Base-by-base conservation (phyloP, 2,888 invertebrate genomes). In the Mesorhabditis sp. region DNA sequence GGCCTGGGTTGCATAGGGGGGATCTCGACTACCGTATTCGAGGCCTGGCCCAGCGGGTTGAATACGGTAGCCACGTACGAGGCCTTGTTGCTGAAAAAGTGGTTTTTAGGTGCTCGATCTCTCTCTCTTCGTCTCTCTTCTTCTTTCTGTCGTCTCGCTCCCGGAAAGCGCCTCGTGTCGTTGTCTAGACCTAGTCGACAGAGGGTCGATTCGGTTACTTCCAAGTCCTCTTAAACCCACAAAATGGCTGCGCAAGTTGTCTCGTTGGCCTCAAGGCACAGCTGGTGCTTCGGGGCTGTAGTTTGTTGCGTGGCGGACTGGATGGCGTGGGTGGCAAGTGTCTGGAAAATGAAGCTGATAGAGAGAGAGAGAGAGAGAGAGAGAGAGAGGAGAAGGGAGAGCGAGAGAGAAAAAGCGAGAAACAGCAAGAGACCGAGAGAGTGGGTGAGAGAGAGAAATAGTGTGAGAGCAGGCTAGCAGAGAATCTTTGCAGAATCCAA, bases 261-360 rank as follows among this genome's bases (percentile, higher is more conserved):
- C 66, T 82, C 83, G 70, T 85, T 85, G 10, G 76, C 28, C 13
- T 79, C 72, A 28, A 73, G 75, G 64, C 85, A 85, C 6, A 83
- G 50, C 2, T 65, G 43, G 41, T 76, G 72, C 7, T 70, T 68
- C 5, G 78, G 58, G 58, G 58, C 10, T 50, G 58, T 10, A n/a
- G 58, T n/a, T 10, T 13, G 10, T 50, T n/a, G 10, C 7, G 58
- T 13, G 58, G 58, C 58, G 7, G 7, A 13, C 10, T 50, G 7
- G 10, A 50, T 13, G 10, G 58, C 58, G n/a, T 50, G 10, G 58
- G 7, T 50, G 58, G n/a, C 58, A 50, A 50, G 58, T 13, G n/a
- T 50, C 58, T 50, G 58, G n/a, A 50, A 50, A 13, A 28, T 28
- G 28, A 28, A 28, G 28, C 28, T 28, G 28, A 28, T 1, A 28